Percentiles rank a stretch among this genome's conserved stretches.
These are phyloP conservation scores for Loriculus beryllinus DNA, from an alignment of 2,797 vertebrate species.

Conservation along the genomic window DNA sequence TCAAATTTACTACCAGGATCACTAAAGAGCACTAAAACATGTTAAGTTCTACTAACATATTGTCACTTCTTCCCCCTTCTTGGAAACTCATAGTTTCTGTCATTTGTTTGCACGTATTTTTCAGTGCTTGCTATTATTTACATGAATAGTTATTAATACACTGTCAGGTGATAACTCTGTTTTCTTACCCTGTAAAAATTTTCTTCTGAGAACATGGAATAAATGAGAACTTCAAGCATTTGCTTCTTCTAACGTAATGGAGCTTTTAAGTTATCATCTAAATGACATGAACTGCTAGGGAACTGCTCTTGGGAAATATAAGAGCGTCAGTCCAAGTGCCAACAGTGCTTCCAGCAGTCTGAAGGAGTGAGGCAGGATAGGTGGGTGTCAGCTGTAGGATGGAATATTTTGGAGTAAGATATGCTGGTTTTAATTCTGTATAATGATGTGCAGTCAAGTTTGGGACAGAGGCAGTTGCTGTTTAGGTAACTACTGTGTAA, in stretches of 20 bases:
- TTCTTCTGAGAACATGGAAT: background rate
- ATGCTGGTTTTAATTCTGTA: background rate
- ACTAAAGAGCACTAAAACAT: background rate
- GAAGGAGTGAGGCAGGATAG: background rate
- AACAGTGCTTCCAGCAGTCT: background rate
- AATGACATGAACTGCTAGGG: background rate
- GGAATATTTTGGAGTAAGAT: background rate
- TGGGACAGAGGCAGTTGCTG: fast-evolving
- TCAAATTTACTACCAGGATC: background rate
- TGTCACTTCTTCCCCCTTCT: background rate
- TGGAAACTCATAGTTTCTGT: background rate
- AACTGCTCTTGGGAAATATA: background rate
- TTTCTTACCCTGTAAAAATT: background rate
- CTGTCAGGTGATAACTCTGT: background rate
- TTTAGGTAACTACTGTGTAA: background rate
- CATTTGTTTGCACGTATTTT: background rate
- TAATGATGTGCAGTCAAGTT: background rate
- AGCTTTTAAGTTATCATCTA: background rate
- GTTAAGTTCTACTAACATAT: background rate
- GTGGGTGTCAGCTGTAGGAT: background rate
- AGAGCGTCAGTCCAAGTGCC: background rate
- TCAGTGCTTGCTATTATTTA: background rate
- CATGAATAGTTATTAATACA: background rate
- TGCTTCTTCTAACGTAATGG: background rate
- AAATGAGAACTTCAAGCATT: background rate